phyloP scores from a whole-genome alignment of 2,797 vertebrate genomes.

The Bryconaethiops microstoma region DNA sequence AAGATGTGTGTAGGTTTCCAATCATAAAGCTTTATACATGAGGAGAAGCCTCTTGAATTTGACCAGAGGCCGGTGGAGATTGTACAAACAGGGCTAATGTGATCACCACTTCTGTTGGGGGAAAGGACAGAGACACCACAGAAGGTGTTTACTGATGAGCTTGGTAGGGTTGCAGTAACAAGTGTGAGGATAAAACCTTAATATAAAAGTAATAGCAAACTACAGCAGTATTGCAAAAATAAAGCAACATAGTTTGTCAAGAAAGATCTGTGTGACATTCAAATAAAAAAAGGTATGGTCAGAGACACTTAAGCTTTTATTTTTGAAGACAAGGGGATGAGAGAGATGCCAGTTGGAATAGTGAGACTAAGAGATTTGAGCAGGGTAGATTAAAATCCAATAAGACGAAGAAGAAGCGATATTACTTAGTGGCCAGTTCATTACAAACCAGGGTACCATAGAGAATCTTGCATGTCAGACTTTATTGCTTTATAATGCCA shows the following conservation, averaged over 20 bases:
- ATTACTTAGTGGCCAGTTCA: conserved; percentile 11
- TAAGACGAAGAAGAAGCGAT: background rate
- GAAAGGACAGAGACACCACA: background rate
- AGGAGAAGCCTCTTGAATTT: conserved; percentile 5
- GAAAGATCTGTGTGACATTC: background rate
- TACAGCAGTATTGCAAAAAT: background rate
- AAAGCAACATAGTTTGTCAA: background rate
- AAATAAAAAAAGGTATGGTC: background rate
- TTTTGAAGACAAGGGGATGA: background rate
- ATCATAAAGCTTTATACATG: background rate
- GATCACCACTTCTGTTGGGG: conserved; percentile 22
- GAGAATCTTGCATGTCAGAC: background rate
- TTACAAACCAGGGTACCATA: conserved; percentile 1
- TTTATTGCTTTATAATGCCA: background rate
- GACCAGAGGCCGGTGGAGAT: background rate
- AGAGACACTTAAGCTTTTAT: background rate
- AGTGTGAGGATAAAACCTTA: background rate
- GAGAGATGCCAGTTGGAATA: background rate
- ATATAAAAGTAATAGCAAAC: background rate
- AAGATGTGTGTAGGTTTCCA: conserved; percentile 2
- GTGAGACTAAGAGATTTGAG: conserved; percentile 1
- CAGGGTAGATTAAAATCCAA: conserved; percentile 13
- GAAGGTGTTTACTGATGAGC: conserved; percentile 34
- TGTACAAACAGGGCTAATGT: background rate
- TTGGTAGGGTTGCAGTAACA: conserved; percentile 11